Conservation (phyloP, 2,888 invertebrate genomes). For the Ariolimax columbianus region DNA sequence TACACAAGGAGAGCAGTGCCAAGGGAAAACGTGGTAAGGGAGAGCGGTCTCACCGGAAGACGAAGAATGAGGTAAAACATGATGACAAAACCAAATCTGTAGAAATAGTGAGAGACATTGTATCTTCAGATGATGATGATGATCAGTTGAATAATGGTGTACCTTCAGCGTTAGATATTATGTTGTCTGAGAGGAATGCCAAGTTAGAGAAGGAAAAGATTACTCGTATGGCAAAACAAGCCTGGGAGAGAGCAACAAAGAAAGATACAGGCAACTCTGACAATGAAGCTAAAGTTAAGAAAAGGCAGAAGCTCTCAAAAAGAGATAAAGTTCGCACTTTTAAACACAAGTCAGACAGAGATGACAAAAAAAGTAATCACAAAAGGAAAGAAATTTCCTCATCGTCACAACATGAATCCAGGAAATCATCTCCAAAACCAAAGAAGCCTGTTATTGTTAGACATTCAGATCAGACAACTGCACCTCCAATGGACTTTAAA, state of each 20-base stretch:
- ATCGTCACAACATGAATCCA: conserved; percentile 4
- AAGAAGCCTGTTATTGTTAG: conserved; percentile 30
- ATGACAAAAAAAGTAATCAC: conserved; percentile 9
- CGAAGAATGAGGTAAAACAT: conserved; percentile 29
- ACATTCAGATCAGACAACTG: conserved; percentile 47
- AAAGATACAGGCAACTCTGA: conserved; percentile 32
- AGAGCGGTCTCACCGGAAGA: conserved; percentile 27
- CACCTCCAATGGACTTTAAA: conserved; percentile 65
- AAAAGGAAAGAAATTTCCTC: conserved; percentile 24
- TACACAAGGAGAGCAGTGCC: conserved; percentile 29
- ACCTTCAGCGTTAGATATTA: conserved; percentile 45
- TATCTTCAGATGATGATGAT: conserved; percentile 35
- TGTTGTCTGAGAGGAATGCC: conserved; percentile 40
- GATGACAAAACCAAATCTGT: conserved; percentile 45
- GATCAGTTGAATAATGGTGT: background rate
- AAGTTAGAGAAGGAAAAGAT: conserved; percentile 52
- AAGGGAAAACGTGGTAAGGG: conserved; percentile 31
- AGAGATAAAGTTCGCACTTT: background rate
- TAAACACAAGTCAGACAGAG: background rate
- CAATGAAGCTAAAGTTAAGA: conserved; percentile 11
- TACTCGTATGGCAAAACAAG: conserved; percentile 45
- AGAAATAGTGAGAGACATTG: conserved; percentile 42
- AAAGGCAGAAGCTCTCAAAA: conserved; percentile 9
- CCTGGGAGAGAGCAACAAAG: conserved; percentile 47
- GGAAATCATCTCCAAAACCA: conserved; percentile 23